Evolutionary conservation across 1,140 invertebrate genomes (phyloP), one percentile per base, ranked within the genome.

Genomic region (Euura lappo): DNA sequence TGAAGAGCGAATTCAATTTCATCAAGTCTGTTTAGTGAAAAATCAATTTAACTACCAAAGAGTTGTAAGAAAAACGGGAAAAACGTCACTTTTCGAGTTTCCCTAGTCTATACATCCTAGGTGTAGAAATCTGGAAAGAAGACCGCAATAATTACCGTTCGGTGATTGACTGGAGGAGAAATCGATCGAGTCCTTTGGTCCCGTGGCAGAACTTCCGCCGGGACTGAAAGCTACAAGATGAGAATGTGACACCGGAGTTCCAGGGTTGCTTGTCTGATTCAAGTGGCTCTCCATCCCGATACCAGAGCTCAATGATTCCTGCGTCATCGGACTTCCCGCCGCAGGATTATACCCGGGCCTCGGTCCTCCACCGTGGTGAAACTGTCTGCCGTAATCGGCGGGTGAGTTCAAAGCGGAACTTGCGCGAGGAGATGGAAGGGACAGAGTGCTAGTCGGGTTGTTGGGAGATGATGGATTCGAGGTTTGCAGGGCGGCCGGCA

Each of bases 401-500:
- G 93, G 93, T 3, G 93, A 94, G 83, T 93, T 93, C 8, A 93
- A 79, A 43, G 91, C 91, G 7, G 92, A 92, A 72, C 91, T 90
- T 65, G 93, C 92, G 65, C 93, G 86, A 2, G 92, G 93, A 64
- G 92, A 93, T 3, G 93, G 92, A 71, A 94, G 79, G 2, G 93
- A 93, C 13, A 93, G 79, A 83, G 92, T 92, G 43, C 91, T 92
- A 44, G 91, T 92, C 51, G 91, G 90, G 83, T 93, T 93, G 74
- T 92, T 92, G 42, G 93, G 92, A 75, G 92, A 93, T 45, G 91
- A 90, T 2, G 92, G 92, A 87, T 91, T 93, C 51, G 92, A 92
- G 76, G 91, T 93, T 80, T 92, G 92, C 74, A 92, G 89, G 8
- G 92, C 93, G 80, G 95, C 94, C 76, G 94, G 94, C 69, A 96